phyloP scores from a whole-genome alignment of 2,888 invertebrate genomes.

The Clepsis dumicolana region DNA sequence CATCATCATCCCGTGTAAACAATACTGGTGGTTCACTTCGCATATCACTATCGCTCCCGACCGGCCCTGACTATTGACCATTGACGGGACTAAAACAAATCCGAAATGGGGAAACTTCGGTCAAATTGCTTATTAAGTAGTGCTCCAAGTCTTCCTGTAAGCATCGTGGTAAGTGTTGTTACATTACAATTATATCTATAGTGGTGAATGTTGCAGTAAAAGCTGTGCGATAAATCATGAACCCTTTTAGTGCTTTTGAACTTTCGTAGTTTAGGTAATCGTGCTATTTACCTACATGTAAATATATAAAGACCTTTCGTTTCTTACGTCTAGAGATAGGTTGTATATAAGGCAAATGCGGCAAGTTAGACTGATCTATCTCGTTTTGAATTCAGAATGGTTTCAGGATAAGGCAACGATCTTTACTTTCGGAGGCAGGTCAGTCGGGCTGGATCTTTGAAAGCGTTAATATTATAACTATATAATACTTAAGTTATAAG shows the following conservation, averaged over 20 bases:
- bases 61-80: not conserved
- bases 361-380: too few relatives aligned
- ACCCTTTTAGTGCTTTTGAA: not conserved
- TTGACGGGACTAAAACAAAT: not conserved
- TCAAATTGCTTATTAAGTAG: not conserved
- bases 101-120: constrained; percentile 15
- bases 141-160: not conserved
- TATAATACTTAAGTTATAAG: too few relatives aligned
- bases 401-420: too few relatives aligned
- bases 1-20: constrained; percentile 37
- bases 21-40: constrained; percentile 7
- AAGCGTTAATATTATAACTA: too few relatives aligned
- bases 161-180: constrained; percentile 31
- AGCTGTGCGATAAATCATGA: not conserved
- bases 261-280: not conserved
- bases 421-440: too few relatives aligned
- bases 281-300: not conserved
- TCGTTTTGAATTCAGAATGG: too few relatives aligned
- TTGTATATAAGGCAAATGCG: too few relatives aligned
- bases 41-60: not conserved
- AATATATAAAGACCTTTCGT: too few relatives aligned
- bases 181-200: not conserved
- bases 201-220: not conserved
- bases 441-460: too few relatives aligned
- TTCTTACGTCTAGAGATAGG: too few relatives aligned